phyloP scores from a whole-genome alignment of 2,888 invertebrate genomes.

The Sarcophaga rosellei region DNA sequence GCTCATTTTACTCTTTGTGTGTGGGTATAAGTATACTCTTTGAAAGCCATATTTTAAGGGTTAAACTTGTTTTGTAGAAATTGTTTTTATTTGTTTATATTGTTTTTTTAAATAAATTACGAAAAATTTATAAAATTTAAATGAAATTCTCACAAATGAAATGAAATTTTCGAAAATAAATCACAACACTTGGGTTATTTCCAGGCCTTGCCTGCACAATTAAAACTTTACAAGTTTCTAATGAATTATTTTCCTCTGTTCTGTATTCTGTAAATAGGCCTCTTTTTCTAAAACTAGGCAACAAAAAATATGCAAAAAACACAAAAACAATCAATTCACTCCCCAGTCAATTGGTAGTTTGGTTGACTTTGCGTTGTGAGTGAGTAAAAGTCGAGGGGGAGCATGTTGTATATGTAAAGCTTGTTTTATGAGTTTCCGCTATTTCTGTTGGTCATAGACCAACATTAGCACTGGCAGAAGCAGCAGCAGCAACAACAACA shows the following conservation, averaged over 20 bases:
- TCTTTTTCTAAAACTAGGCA: neutral
- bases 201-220: neutral
- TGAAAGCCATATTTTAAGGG: too few species aligned
- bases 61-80: too few species aligned
- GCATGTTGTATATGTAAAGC: slow-evolving; percentile 16
- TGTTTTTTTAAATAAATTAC: neutral
- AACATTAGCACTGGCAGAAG: neutral
- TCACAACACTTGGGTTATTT: slow-evolving; percentile 56
- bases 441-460: neutral
- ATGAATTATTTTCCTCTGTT: slow-evolving; percentile 19
- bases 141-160: neutral
- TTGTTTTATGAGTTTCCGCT: slow-evolving; percentile 54
- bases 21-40: too few species aligned
- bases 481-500: slow-evolving; percentile 45
- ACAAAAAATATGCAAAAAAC: neutral
- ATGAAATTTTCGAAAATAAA: slow-evolving; percentile 57
- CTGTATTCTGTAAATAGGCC: neutral
- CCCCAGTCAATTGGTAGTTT: slow-evolving; percentile 43
- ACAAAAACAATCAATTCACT: slow-evolving; percentile 50
- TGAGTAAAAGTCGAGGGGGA: slow-evolving; percentile 47
- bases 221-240: slow-evolving; percentile 49
- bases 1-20: too few species aligned
- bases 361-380: slow-evolving; percentile 24
- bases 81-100: too few species aligned
- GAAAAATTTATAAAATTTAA: neutral